Percentiles rank a stretch among this genome's conserved stretches.
phyloP scores from a whole-genome alignment of 1,140 invertebrate species.

The Lasaia peninsularis region DNA sequence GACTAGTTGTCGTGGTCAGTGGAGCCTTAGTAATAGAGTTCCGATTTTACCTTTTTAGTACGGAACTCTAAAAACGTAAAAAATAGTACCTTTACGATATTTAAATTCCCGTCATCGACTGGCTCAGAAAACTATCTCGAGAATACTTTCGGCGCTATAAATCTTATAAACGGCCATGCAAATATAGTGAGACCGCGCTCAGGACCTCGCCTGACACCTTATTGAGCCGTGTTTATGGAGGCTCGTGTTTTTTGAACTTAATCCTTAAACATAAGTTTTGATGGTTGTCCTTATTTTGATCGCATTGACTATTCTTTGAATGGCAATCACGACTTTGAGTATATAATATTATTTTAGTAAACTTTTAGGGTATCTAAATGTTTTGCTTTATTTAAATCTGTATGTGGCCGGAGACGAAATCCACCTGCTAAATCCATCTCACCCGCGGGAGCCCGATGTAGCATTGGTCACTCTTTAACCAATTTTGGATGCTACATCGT shows the following conservation, averaged over 20 bases:
- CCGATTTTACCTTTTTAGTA: too few relatives aligned
- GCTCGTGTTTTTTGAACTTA: background rate
- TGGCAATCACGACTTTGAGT: too few relatives aligned
- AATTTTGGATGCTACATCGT: too few relatives aligned
- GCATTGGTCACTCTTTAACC: too few relatives aligned
- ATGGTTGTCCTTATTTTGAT: background rate
- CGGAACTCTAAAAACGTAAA: background rate
- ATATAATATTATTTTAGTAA: too few relatives aligned
- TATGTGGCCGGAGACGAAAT: too few relatives aligned
- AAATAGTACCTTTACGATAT: constrained; percentile 23
- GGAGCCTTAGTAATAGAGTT: too few relatives aligned
- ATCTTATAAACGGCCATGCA: constrained; percentile 46
- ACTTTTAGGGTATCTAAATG: too few relatives aligned
- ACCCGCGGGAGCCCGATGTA: too few relatives aligned
- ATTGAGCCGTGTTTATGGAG: constrained; percentile 15
- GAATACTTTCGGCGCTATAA: constrained; percentile 40
- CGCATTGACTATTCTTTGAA: background rate
- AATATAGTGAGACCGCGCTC: constrained; percentile 35
- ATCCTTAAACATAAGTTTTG: background rate
- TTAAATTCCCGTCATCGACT: constrained; percentile 42
- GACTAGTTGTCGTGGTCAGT: too few relatives aligned
- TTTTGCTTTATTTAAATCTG: too few relatives aligned
- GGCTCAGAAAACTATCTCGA: constrained; percentile 26
- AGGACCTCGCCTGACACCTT: constrained; percentile 1
- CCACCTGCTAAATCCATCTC: too few relatives aligned